These are phyloP conservation scores for Dorcus parallelipipedus DNA, from an alignment of 2,888 invertebrate species.

Conservation along the genomic window DNA sequence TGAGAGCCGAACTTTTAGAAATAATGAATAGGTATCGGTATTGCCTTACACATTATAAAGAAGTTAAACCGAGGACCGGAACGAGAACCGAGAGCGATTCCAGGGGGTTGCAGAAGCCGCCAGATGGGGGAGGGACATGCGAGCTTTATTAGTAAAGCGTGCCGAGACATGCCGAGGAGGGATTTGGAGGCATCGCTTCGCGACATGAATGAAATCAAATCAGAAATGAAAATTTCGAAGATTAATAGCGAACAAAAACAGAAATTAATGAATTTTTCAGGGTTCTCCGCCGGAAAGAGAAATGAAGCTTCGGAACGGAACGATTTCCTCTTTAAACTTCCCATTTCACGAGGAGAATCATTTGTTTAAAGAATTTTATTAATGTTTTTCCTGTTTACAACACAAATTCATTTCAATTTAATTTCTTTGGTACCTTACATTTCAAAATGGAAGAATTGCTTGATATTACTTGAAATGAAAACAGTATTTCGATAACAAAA, in stretches of 20 bases:
- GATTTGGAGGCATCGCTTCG: slow-evolving; percentile 30
- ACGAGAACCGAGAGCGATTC: neutral
- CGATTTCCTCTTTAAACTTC: slow-evolving; percentile 22
- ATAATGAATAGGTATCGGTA: too few species aligned
- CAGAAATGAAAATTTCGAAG: slow-evolving; percentile 28
- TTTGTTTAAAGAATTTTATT: neutral
- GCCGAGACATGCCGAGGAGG: slow-evolving; percentile 40
- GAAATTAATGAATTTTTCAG: slow-evolving; percentile 39
- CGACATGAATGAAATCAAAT: slow-evolving; percentile 4
- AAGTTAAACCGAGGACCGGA: slow-evolving; percentile 6
- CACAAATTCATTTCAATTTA: neutral
- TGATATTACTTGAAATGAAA: neutral
- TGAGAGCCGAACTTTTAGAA: too few species aligned
- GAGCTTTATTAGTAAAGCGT: slow-evolving; percentile 38
- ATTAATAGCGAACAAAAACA: slow-evolving; percentile 39
- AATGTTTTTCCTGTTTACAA: neutral
- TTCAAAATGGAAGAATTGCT: too few species aligned
- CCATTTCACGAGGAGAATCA: neutral
- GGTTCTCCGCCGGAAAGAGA: slow-evolving; percentile 14
- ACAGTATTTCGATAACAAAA: neutral
- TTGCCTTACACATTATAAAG: slow-evolving; percentile 5
- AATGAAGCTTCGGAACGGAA: slow-evolving; percentile 22
- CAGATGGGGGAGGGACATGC: neutral
- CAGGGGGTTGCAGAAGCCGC: neutral
- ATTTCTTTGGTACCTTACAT: neutral